Base-by-base conservation (phyloP, 2,888 invertebrate genomes). In the Sinohyriopsis cumingii region DNA sequence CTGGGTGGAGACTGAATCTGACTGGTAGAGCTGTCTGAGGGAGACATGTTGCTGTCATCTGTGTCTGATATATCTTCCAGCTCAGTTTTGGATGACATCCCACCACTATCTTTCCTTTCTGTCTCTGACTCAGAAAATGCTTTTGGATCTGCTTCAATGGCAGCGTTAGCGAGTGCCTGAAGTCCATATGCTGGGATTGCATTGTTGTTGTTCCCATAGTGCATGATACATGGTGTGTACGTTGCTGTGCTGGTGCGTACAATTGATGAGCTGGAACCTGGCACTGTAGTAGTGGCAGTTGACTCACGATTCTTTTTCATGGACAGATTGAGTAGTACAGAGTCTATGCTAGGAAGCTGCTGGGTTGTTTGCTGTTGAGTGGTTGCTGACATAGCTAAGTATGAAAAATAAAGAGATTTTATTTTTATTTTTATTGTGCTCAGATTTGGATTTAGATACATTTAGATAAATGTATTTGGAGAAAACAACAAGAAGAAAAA, bases 131-230 rank as follows among this genome's bases (percentile, higher is more conserved):
- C 74, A 5, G 66, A 63, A 62, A 73, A 73, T 7, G 71, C 72
- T 25, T 77, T 77, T 1, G 73, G 73, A 55, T 77, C 77, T 18
- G 75, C 77, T 45, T 73, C 77, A 53, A 77, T 77, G 15, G 77
- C 77, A 20, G 77, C 77, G 65, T 77, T 77, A 12, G 77, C 77
- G n/a, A 77, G 63, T 18, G 77, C 74, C 72, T 74, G 67, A n/a
- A 77, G 59, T 5, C 77, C 77, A 59, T 77, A 75, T 0, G 75
- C 75, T 57, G 75, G 73, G 18, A 71, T 64, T n/a, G 75, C 12
- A 45, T 45, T 45, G 45, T 45, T 45, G 45, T 45, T 45, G 45
- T 45, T 45, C 45, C 45, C 45, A 45, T 45, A 45, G 12, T 45
- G 45, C 45, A 45, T 45, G 45, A 45, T 45, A 45, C 45, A 45